These are phyloP conservation scores for Falco punctatus DNA, from an alignment of 2,113 vertebrate species.

Conservation along the genomic window DNA sequence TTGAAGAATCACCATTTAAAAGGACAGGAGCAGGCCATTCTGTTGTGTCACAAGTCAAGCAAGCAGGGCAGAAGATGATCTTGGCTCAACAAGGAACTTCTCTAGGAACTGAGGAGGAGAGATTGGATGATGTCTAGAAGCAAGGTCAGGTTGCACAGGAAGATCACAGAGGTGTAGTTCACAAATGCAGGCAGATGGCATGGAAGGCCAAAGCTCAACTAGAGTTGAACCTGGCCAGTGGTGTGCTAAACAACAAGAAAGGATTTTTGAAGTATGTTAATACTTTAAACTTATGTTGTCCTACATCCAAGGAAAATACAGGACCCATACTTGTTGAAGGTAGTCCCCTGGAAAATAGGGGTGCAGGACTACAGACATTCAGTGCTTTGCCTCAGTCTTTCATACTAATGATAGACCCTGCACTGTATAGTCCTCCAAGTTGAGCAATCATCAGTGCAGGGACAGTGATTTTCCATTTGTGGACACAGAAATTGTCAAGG, in stretches of 20 bases:
- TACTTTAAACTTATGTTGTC: too few relatives aligned
- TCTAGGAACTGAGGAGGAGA: neutral
- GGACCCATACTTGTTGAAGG: neutral
- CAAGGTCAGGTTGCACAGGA: neutral
- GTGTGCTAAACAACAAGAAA: neutral
- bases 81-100: neutral
- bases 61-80: neutral
- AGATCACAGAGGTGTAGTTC: accelerated
- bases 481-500: neutral
- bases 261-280: neutral
- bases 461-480: neutral
- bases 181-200: neutral
- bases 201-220: neutral
- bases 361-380: neutral
- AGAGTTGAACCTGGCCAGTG: neutral
- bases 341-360: neutral
- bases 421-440: neutral
- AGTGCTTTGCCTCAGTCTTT: accelerated
- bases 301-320: neutral
- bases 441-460: neutral
- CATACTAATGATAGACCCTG: neutral
- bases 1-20: neutral
- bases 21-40: neutral
- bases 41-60: neutral
- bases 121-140: neutral